Evolutionary conservation across 2,888 invertebrate species (phyloP).

Genomic region (Alloscopus bannaensis): DNA sequence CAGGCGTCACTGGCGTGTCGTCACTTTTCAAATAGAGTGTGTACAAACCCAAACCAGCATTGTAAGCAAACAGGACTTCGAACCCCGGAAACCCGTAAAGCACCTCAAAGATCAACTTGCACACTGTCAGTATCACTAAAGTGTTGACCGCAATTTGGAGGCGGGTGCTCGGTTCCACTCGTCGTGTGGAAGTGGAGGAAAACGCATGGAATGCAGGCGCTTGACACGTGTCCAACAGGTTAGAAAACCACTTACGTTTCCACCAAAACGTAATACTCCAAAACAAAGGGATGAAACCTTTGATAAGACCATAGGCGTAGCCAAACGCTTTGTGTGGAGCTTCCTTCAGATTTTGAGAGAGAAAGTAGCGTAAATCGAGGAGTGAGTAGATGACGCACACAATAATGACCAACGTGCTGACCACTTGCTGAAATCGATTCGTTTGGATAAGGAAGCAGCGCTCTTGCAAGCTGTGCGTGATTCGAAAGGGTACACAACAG

Average conservation of each 20-base stretch:
- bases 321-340: constrained; percentile 40
- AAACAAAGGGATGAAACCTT: constrained; percentile 39
- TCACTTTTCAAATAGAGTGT: not conserved
- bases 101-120: not conserved
- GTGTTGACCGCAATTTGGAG: not conserved
- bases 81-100: not conserved
- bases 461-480: constrained; percentile 3
- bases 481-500: constrained; percentile 33
- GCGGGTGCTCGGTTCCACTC: not conserved
- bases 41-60: not conserved
- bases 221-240: constrained; percentile 33
- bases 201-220: not conserved
- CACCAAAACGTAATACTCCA: constrained; percentile 52
- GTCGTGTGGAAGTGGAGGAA: not conserved
- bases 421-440: constrained; percentile 26
- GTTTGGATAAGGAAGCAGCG: not conserved
- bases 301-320: constrained; percentile 39
- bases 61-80: not conserved
- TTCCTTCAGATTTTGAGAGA: constrained; percentile 26
- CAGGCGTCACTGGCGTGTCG: not conserved
- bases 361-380: constrained; percentile 39
- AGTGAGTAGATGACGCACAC: constrained; percentile 22
- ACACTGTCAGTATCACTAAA: not conserved
- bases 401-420: constrained; percentile 16
- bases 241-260: constrained; percentile 6